A percentile compares a stretch with the other conserved stretches of the same genome.
phyloP scores from a whole-genome alignment of 1,140 invertebrate genomes.

The Hyphantria cunea region DNA sequence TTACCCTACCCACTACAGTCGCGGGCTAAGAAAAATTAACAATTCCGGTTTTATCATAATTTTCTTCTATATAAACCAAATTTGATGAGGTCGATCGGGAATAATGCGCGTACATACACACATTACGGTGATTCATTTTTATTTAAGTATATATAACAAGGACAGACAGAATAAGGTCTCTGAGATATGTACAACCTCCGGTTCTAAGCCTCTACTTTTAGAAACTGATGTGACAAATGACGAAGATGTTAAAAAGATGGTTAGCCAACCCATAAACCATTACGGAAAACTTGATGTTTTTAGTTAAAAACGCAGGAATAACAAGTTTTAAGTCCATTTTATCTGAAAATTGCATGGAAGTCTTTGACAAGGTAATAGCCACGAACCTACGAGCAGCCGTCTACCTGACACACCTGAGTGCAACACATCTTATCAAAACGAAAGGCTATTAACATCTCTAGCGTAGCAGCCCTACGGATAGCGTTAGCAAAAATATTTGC shows the following conservation, averaged over 20 bases:
- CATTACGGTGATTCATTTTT: too few species aligned
- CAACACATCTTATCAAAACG: constrained; percentile 1
- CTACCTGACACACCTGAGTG: neutral
- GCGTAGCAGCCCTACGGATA: neutral
- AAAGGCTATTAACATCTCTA: constrained; percentile 18
- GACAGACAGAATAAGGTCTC: neutral
- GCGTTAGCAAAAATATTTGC: neutral
- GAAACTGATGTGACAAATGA: neutral
- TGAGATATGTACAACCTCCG: neutral
- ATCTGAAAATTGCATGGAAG: constrained; percentile 3
- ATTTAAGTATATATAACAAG: too few species aligned
- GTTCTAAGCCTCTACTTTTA: neutral
- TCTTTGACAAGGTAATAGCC: constrained; percentile 9
- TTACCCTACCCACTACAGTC: too few species aligned
- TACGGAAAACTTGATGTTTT: constrained; percentile 2
- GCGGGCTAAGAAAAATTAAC: too few species aligned
- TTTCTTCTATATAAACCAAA: too few species aligned
- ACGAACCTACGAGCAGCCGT: constrained; percentile 22
- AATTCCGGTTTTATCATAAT: too few species aligned
- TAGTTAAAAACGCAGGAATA: constrained; percentile 14
- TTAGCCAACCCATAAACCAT: neutral
- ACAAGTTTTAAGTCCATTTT: neutral
- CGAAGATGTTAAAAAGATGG: neutral
- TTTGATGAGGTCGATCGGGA: too few species aligned
- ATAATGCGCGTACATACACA: too few species aligned